These are phyloP conservation scores for Cottoperca gobio DNA, from an alignment of 2,797 vertebrate species.

Conservation along the genomic window DNA sequence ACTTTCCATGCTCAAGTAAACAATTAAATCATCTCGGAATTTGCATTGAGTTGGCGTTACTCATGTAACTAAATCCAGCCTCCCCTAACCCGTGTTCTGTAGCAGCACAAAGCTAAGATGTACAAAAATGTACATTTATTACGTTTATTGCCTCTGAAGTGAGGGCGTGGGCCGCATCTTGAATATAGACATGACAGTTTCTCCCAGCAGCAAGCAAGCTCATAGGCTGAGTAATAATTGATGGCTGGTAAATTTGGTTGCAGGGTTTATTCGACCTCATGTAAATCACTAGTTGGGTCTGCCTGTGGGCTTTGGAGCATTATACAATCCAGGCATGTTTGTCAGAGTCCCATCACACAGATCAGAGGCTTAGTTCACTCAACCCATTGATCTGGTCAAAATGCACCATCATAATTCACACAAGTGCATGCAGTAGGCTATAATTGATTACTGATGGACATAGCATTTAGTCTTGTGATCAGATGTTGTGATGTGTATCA, in stretches of 20 bases:
- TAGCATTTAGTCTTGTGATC: neutral
- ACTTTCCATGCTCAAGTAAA: no score
- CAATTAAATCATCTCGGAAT: no score
- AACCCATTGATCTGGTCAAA: slow-evolving; percentile 9
- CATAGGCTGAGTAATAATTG: slow-evolving; percentile 55
- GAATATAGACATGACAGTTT: slow-evolving; percentile 15
- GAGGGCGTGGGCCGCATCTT: slow-evolving; percentile 13
- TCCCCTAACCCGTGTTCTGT: neutral
- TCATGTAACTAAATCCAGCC: neutral
- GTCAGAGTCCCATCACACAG: neutral
- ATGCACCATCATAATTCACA: neutral
- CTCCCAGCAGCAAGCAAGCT: slow-evolving; percentile 16
- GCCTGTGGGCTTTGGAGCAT: slow-evolving; percentile 22
- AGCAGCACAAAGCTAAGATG: neutral
- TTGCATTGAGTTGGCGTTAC: no score
- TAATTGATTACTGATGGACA: slow-evolving; percentile 15
- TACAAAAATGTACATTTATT: neutral
- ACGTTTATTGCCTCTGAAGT: neutral
- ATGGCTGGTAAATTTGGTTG: slow-evolving; percentile 61
- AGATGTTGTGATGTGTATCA: neutral
- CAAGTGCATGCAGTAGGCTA: neutral
- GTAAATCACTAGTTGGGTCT: slow-evolving; percentile 58
- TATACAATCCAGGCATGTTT: slow-evolving; percentile 32
- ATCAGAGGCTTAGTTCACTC: neutral
- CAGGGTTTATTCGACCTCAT: slow-evolving; percentile 53